A percentile compares a stretch with the other conserved stretches of the same genome.
Evolutionary conservation across 2,113 vertebrate species (phyloP).

Genomic region (Eulemur rufifrons): DNA sequence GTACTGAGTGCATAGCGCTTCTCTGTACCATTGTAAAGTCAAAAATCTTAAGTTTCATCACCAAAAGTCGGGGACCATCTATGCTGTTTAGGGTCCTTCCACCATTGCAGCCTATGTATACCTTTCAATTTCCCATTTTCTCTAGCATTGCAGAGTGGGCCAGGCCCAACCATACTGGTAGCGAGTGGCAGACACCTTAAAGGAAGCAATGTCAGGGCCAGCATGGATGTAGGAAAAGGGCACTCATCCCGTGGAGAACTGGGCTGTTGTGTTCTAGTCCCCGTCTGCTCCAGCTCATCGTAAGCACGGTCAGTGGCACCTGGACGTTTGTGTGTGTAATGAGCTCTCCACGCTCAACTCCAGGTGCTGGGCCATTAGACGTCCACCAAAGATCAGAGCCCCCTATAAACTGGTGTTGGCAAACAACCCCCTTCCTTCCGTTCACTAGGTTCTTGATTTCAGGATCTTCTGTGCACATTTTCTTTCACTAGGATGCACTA

Average conservation of each 20-base stretch:
- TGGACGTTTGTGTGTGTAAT: not conserved
- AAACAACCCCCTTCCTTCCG: not conserved
- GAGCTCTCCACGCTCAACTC: not conserved
- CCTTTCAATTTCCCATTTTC: not conserved
- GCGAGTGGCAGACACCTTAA: not conserved
- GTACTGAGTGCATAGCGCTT: not conserved
- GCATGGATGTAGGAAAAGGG: not conserved
- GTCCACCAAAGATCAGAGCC: not conserved
- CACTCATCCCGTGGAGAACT: not conserved
- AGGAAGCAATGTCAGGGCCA: not conserved
- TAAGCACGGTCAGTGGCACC: not conserved
- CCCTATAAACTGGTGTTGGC: not conserved
- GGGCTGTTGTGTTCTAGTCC: not conserved
- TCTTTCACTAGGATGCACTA: not conserved
- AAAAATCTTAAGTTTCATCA: not conserved
- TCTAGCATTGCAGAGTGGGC: not conserved
- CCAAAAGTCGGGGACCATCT: not conserved
- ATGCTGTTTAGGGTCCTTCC: not conserved
- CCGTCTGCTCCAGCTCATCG: not conserved
- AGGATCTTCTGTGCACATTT: not conserved
- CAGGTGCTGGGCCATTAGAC: not conserved
- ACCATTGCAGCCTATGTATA: not conserved
- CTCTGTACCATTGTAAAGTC: not conserved
- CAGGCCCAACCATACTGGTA: not conserved
- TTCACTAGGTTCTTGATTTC: not conserved